A percentile compares a stretch with the other conserved stretches of the same genome.
These are phyloP conservation scores for cat (Felis catus) DNA, from an alignment of 2,113 vertebrate species.

Conservation along the genomic window F.catus_Fca126_mat1.0 CM031412.1:13368001-13368500, in stretches of 20 bases:
- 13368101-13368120: neutral
- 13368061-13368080: neutral
- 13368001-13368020: neutral
- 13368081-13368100: too few species aligned
- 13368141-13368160: neutral
- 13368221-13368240: neutral
- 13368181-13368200: neutral
- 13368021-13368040: neutral
- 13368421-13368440: neutral
- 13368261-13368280: neutral
- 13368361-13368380: neutral
- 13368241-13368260: neutral
- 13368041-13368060: neutral
- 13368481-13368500: neutral
- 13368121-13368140: neutral
- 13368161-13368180: neutral
- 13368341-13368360: neutral
- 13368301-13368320: neutral
- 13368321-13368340: neutral
- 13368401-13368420: neutral
- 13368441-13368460: neutral
- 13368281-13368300: neutral
- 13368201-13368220: neutral
- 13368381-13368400: neutral
- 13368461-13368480: neutral